Conservation (phyloP, 2,888 invertebrate species). For the Acleris holmiana region DNA sequence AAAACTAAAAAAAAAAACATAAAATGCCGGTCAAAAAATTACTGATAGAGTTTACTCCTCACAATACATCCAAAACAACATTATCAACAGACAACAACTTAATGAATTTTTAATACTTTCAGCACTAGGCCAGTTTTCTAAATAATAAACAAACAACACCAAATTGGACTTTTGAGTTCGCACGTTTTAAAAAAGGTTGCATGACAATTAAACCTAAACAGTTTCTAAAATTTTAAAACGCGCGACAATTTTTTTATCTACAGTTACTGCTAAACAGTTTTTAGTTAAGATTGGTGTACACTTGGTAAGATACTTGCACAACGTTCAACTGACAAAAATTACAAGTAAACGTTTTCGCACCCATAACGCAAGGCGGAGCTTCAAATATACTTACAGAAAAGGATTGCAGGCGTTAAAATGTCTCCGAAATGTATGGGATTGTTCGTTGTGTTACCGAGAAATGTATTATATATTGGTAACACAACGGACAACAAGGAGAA, state of each 20-base stretch:
- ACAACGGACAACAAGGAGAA: too few species aligned
- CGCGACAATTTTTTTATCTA: neutral
- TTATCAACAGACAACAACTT: constrained; percentile 15
- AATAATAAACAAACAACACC: constrained; percentile 2
- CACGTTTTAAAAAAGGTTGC: neutral
- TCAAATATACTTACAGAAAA: too few species aligned
- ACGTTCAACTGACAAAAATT: neutral
- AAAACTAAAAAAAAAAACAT: neutral
- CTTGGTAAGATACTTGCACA: neutral
- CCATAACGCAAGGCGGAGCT: too few species aligned
- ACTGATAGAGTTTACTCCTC: constrained; percentile 20
- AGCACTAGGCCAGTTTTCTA: constrained; percentile 21
- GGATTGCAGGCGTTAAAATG: too few species aligned
- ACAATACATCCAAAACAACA: constrained; percentile 17
- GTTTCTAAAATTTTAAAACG: too few species aligned
- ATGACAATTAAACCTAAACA: neutral
- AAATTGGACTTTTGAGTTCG: neutral
- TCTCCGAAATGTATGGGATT: too few species aligned
- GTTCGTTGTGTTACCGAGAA: too few species aligned
- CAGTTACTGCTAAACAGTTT: constrained; percentile 7
- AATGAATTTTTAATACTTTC: constrained; percentile 33
- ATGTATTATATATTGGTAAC: too few species aligned
- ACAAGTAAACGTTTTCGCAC: too few species aligned
- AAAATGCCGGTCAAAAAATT: neutral
- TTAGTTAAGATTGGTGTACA: neutral